These are phyloP conservation scores for Drosophila mayaguana DNA, from an alignment of 2,888 invertebrate genomes.

Conservation along the genomic window DNA sequence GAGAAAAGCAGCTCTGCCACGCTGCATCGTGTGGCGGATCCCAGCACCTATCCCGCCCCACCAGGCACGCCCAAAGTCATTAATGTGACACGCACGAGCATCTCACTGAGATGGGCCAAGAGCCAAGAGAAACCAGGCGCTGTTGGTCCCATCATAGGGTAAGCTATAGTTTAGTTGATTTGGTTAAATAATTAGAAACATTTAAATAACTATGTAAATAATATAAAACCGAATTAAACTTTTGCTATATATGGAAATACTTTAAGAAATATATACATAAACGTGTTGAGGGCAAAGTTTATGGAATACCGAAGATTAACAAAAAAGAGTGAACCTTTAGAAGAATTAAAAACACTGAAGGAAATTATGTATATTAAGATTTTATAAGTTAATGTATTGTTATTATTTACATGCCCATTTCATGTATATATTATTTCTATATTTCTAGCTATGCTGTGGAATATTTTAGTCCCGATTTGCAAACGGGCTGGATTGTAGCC, in stretches of 20 bases:
- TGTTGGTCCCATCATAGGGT: conserved; percentile 85
- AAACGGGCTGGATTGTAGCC: conserved; percentile 91
- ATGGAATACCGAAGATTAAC: neutral
- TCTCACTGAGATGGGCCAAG: conserved; percentile 88
- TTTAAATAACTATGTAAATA: neutral
- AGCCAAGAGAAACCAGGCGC: conserved; percentile 86
- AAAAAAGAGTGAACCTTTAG: neutral
- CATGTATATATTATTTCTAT: neutral
- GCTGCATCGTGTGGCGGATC: conserved; percentile 90
- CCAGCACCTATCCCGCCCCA: conserved; percentile 89
- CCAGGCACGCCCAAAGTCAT: conserved; percentile 90
- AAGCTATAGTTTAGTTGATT: conserved; percentile 40
- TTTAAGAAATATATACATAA: too few relatives aligned
- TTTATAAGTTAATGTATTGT: too few relatives aligned
- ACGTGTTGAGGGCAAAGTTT: too few relatives aligned
- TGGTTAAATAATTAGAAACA: neutral
- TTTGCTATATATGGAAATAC: too few relatives aligned
- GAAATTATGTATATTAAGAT: too few relatives aligned
- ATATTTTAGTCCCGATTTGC: conserved; percentile 91
- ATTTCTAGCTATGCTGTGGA: conserved; percentile 90
- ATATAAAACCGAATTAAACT: too few relatives aligned
- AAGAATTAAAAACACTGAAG: neutral
- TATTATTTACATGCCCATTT: neutral
- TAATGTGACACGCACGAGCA: conserved; percentile 88
- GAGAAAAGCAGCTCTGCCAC: conserved; percentile 86